Conservation (phyloP, 2,888 invertebrate species). For the Nymphalis c-album region DNA sequence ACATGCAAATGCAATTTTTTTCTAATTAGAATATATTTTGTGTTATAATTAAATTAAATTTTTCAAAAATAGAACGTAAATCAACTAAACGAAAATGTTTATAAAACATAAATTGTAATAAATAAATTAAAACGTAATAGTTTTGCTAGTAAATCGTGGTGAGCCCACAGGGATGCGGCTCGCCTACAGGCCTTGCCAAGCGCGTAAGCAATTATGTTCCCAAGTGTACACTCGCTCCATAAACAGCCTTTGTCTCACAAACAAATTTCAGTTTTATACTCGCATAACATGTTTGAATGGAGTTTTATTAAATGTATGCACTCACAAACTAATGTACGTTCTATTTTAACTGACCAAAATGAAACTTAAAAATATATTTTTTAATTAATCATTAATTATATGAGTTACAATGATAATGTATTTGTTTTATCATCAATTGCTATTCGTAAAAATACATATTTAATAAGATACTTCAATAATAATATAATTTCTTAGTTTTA, state of each 20-base stretch:
- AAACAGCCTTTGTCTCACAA: constrained; percentile 52
- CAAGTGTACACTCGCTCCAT: constrained; percentile 49
- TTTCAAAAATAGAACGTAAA: no score
- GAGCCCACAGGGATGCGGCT: constrained; percentile 19
- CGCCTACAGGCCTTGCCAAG: constrained; percentile 47
- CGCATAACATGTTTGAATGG: constrained; percentile 20
- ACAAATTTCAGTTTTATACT: constrained; percentile 35
- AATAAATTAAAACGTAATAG: background rate
- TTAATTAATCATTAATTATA: no score
- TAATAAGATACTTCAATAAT: no score
- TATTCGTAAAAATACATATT: no score
- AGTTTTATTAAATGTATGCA: constrained; percentile 11
- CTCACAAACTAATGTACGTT: constrained; percentile 3
- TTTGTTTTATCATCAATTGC: no score
- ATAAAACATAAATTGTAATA: no score
- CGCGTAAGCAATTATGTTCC: constrained; percentile 58
- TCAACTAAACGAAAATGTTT: no score
- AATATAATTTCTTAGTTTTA: no score
- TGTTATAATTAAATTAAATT: no score
- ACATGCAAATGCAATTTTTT: no score
- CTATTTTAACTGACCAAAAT: background rate
- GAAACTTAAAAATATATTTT: background rate
- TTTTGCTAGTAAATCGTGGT: constrained; percentile 11
- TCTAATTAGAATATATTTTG: no score
- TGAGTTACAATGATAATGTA: no score